phyloP scores from a whole-genome alignment of 2,888 invertebrate species.

The Aelia acuminata region DNA sequence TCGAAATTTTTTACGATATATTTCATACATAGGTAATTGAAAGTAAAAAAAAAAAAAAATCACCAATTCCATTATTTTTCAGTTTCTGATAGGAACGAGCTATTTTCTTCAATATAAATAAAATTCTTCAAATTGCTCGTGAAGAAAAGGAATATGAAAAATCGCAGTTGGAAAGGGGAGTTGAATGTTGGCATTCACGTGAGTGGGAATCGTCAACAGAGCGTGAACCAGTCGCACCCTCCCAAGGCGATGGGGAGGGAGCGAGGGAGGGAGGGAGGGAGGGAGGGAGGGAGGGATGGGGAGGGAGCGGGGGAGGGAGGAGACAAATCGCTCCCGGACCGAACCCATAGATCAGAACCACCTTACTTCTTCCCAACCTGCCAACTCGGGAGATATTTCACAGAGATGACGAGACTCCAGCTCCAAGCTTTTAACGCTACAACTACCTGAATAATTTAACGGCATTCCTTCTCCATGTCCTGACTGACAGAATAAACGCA shows the following conservation, averaged over 20 bases:
- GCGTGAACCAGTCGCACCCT: background rate
- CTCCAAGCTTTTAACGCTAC: conserved; percentile 12
- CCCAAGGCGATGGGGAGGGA: background rate
- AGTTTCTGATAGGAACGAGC: too few species aligned
- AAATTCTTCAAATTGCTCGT: too few species aligned
- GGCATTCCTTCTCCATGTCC: too few species aligned
- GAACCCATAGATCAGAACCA: background rate
- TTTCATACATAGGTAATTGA: too few species aligned
- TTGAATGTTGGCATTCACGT: background rate
- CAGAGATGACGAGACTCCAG: background rate
- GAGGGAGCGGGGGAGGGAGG: background rate
- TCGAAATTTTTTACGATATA: too few species aligned
- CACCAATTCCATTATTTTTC: too few species aligned
- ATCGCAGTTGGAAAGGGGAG: background rate
- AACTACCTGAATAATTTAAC: conserved; percentile 34
- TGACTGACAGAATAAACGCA: too few species aligned
- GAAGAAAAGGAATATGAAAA: background rate
- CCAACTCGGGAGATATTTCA: background rate
- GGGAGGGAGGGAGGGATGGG: background rate
- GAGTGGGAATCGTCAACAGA: conserved; percentile 6
- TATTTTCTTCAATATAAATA: too few species aligned
- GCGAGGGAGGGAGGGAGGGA: conserved; percentile 2
- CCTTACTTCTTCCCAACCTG: background rate
- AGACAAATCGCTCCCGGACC: background rate
- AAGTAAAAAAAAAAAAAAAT: too few species aligned